A percentile compares a stretch with the other conserved stretches of the same genome.
Conservation (phyloP, 2,888 invertebrate genomes). For the Microctonus aethiopoides region DNA sequence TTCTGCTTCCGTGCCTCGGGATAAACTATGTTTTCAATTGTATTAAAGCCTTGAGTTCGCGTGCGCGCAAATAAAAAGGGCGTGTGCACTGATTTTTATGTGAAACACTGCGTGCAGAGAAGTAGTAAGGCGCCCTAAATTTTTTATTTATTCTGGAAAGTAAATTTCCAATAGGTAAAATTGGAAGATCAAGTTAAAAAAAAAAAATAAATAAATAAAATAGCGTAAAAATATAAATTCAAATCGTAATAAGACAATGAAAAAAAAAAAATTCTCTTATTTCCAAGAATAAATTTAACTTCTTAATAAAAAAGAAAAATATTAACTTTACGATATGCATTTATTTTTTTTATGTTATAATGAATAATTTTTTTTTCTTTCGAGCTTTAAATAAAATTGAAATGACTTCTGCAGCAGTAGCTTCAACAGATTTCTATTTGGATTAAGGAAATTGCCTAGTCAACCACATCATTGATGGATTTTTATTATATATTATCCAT, state of each 20-base stretch:
- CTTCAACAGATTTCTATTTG: not conserved
- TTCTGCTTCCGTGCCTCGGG: slow-evolving; percentile 33
- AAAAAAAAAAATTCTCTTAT: not conserved
- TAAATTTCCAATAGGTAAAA: slow-evolving; percentile 11
- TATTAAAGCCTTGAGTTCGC: slow-evolving; percentile 40
- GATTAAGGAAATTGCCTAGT: not conserved
- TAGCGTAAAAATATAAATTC: not conserved
- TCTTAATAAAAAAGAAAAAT: not conserved
- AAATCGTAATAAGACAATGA: not conserved
- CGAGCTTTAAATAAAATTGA: slow-evolving; percentile 11
- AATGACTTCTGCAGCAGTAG: not conserved
- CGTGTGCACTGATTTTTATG: not conserved
- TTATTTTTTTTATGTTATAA: slow-evolving; percentile 2
- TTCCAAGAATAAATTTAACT: not conserved
- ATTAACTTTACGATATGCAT: not conserved
- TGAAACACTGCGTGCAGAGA: not conserved
- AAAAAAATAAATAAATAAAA: not conserved
- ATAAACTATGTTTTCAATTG: slow-evolving; percentile 49
- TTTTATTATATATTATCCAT: not conserved
- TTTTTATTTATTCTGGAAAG: slow-evolving; percentile 9
- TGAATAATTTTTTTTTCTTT: slow-evolving; percentile 1
- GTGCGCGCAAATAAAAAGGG: not conserved
- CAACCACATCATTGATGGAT: slow-evolving; percentile 9
- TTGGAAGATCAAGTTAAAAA: not conserved
- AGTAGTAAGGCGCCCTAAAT: slow-evolving; percentile 10